A percentile compares a stretch with the other conserved stretches of the same genome.
These are phyloP conservation scores for Dendroctonus valens DNA, from an alignment of 1,140 invertebrate genomes.

Conservation along the genomic window DNA sequence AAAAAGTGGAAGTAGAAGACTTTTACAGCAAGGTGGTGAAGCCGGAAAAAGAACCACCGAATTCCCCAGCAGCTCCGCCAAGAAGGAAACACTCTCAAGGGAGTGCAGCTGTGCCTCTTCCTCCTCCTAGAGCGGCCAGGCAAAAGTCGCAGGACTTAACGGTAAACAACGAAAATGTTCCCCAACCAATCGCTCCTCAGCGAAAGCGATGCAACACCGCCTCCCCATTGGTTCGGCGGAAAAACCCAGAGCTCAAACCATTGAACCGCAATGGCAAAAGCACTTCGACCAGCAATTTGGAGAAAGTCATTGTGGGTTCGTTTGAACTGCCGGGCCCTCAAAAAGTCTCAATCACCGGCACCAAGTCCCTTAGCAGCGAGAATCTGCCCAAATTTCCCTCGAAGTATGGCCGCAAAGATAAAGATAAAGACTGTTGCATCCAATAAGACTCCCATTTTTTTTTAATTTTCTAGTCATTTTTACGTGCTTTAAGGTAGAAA, in stretches of 20 bases:
- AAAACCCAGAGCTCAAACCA: conserved; percentile 5
- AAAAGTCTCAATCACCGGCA: conserved; percentile 14
- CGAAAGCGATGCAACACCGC: conserved; percentile 33
- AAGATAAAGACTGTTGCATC: conserved; percentile 43
- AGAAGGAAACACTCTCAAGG: conserved; percentile 31
- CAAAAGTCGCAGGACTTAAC: conserved; percentile 35
- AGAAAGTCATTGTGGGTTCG: conserved; percentile 35
- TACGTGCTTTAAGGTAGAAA: conserved; percentile 33
- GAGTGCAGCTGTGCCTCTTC: conserved; percentile 11
- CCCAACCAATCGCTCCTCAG: conserved; percentile 30
- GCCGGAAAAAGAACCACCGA: conserved; percentile 13
- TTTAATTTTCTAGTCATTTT: conserved; percentile 37
- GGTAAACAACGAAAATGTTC: conserved; percentile 18
- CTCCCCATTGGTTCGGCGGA: conserved; percentile 34
- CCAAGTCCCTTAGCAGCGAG: conserved; percentile 16
- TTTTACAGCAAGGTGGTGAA: conserved; percentile 39
- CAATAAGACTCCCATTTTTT: conserved; percentile 35
- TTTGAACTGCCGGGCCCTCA: conserved; percentile 35
- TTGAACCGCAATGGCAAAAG: conserved; percentile 20
- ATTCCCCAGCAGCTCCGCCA: conserved; percentile 29
- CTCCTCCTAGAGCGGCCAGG: conserved; percentile 33
- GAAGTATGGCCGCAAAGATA: conserved; percentile 32
- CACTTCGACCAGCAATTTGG: conserved; percentile 26
- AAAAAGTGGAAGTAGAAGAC: background rate
- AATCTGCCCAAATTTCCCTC: conserved; percentile 25